These are phyloP conservation scores for Pluvianellus socialis DNA, from an alignment of 2,113 vertebrate species.

Conservation along the genomic window DNA sequence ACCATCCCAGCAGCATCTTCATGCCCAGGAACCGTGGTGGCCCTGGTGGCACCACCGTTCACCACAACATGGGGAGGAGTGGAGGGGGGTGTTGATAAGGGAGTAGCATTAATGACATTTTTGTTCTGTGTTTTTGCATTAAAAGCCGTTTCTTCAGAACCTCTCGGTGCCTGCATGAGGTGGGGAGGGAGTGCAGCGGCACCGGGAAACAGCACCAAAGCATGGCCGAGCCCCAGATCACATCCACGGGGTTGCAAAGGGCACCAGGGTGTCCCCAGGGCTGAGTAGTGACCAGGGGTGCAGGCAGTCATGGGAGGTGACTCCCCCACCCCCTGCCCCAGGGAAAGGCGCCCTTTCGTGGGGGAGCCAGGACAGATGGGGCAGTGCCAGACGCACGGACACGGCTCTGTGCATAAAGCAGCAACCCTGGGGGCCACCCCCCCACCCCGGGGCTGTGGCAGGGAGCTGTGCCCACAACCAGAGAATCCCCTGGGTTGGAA, in stretches of 20 bases:
- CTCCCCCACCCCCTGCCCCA: not conserved
- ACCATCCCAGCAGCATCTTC: not conserved
- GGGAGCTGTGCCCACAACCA: not conserved
- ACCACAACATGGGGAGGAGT: too few species aligned
- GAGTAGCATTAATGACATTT: not conserved
- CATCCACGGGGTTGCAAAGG: not conserved
- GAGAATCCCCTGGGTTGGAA: too few species aligned
- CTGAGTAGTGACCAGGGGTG: not conserved
- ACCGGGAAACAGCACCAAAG: not conserved
- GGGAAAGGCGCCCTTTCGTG: not conserved
- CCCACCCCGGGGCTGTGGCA: not conserved
- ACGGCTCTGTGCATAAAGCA: not conserved
- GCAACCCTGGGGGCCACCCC: not conserved
- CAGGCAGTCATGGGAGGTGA: not conserved
- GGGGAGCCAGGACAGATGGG: not conserved
- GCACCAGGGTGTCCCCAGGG: not conserved
- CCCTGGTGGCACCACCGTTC: too few species aligned
- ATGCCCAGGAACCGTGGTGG: too few species aligned
- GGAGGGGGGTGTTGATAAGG: rapidly evolving
- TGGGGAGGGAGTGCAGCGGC: not conserved
- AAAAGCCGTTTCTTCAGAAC: not conserved
- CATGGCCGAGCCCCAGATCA: not conserved
- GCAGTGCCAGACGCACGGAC: not conserved
- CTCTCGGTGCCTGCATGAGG: not conserved
- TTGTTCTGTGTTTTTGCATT: not conserved